These are phyloP conservation scores for Drosophila ficusphila DNA, from an alignment of 1,140 invertebrate genomes.

Conservation along the genomic window DNA sequence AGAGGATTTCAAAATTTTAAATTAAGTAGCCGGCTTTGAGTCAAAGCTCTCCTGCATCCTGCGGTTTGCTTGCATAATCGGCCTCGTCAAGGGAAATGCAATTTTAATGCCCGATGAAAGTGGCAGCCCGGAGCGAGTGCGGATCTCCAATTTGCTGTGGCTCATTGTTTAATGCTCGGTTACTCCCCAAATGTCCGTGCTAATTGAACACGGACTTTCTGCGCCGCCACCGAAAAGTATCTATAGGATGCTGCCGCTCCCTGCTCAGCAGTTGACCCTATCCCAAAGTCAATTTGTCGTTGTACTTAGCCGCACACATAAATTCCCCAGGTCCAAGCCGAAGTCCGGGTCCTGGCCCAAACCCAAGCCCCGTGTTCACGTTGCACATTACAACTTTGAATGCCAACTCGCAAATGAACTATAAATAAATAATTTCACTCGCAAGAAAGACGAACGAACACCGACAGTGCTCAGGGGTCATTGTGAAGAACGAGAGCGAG, in stretches of 20 bases:
- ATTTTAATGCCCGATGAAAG: constrained; percentile 43
- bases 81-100: constrained; percentile 52
- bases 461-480: constrained; percentile 30
- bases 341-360: constrained; percentile 13
- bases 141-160: constrained; percentile 20
- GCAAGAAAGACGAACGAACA: constrained; percentile 48
- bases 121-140: constrained; percentile 16
- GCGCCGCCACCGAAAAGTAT: constrained; percentile 7
- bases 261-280: background rate
- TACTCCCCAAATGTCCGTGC: constrained; percentile 51
- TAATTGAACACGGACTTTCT: constrained; percentile 57
- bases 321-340: constrained; percentile 38
- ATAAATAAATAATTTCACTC: constrained; percentile 79
- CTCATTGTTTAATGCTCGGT: constrained; percentile 61
- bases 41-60: constrained; percentile 25
- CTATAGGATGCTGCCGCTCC: constrained; percentile 6
- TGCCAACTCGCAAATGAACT: constrained; percentile 76
- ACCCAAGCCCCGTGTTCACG: constrained; percentile 22
- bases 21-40: constrained; percentile 72
- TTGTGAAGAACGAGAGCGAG: constrained; percentile 33
- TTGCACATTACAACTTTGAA: constrained; percentile 68
- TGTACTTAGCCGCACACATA: constrained; percentile 47
- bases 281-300: constrained; percentile 63
- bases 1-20: constrained; percentile 80
- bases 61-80: constrained; percentile 71